Evolutionary conservation across 2,113 vertebrate genomes (phyloP).

Genomic region (cattle (Bos taurus)): ARS-UCD2.0 NC_037333.1:110272501-110273000

Average conservation of each 20-base stretch:
- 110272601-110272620: background rate
- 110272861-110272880: background rate
- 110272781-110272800: background rate
- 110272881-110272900: background rate
- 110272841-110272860: background rate
- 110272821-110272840: background rate
- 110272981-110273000: rapidly evolving
- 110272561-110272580: background rate
- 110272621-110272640: background rate
- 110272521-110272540: background rate
- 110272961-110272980: rapidly evolving
- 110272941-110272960: background rate
- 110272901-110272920: background rate
- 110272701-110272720: background rate
- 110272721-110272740: background rate
- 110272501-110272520: background rate
- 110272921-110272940: background rate
- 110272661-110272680: background rate
- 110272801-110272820: background rate
- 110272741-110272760: background rate
- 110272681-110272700: background rate
- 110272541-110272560: background rate
- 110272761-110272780: background rate
- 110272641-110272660: background rate
- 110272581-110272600: background rate